Conservation (phyloP, 2,888 invertebrate species). For the Drosophila recens region DNA sequence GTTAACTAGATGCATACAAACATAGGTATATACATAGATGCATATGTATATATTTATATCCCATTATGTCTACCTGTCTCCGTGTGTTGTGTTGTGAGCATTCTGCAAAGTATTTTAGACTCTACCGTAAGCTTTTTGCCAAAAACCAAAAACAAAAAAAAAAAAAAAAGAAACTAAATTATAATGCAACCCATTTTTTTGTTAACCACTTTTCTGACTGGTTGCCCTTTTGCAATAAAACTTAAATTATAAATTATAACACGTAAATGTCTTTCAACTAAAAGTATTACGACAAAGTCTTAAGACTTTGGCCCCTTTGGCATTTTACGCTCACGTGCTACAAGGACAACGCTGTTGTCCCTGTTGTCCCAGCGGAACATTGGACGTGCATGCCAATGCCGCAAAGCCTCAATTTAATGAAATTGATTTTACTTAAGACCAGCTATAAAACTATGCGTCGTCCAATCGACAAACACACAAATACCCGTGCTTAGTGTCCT, state of each 20-base stretch:
- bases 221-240: slow-evolving; percentile 59
- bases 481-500: slow-evolving; percentile 18
- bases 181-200: slow-evolving; percentile 26
- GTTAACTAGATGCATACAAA: slow-evolving; percentile 35
- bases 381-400: slow-evolving; percentile 54
- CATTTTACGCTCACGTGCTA: slow-evolving; percentile 38
- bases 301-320: slow-evolving; percentile 25
- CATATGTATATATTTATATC: slow-evolving; percentile 7
- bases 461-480: slow-evolving; percentile 22
- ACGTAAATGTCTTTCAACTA: slow-evolving; percentile 6
- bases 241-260: slow-evolving; percentile 11
- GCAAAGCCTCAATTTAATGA: slow-evolving; percentile 59
- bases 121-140: slow-evolving; percentile 30
- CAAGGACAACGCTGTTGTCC: slow-evolving; percentile 31
- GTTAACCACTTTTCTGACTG: slow-evolving; percentile 31
- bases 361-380: slow-evolving; percentile 21
- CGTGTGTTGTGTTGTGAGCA: slow-evolving; percentile 22
- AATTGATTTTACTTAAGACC: slow-evolving; percentile 65
- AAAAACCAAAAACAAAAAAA: slow-evolving; percentile 31
- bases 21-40: too few relatives aligned
- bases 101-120: slow-evolving; percentile 38
- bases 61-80: slow-evolving; percentile 3
- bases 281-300: slow-evolving; percentile 11
- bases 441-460: slow-evolving; percentile 56
- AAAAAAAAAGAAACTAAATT: slow-evolving; percentile 11